phyloP scores from a whole-genome alignment of 2,888 invertebrate genomes.

The Chymomyza caudatula region DNA sequence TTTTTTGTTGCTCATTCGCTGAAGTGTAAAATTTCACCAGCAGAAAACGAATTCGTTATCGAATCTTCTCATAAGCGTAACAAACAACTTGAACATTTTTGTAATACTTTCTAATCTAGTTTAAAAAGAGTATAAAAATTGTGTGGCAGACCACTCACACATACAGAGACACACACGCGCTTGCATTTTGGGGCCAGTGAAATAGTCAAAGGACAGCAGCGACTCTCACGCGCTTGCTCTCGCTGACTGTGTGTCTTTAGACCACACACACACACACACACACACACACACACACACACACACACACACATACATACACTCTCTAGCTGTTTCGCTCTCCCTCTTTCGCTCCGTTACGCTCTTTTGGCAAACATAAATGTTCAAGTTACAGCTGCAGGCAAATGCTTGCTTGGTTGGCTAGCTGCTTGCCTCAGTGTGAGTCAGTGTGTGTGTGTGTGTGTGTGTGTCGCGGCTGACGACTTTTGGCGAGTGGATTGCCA shows the following conservation, averaged over 20 bases:
- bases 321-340: slow-evolving; percentile 17
- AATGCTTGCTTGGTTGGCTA: background rate
- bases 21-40: slow-evolving; percentile 72
- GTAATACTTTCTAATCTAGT: background rate
- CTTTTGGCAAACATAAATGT: slow-evolving; percentile 41
- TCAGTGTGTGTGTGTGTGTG: slow-evolving; percentile 11
- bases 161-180: background rate
- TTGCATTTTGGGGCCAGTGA: slow-evolving; percentile 31
- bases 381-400: slow-evolving; percentile 35
- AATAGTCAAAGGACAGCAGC: slow-evolving; percentile 56
- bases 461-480: slow-evolving; percentile 29
- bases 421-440: slow-evolving; percentile 14
- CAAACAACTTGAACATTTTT: background rate
- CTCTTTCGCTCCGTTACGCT: background rate
- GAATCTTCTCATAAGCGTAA: background rate
- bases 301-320: slow-evolving; percentile 4
- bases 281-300: background rate
- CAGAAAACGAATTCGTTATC: background rate
- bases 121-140: background rate
- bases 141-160: background rate
- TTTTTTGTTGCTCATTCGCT: too few species aligned
- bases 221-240: background rate
- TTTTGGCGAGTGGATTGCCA: slow-evolving; percentile 54
- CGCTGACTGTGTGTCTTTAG: background rate
- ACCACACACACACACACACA: background rate